Percentiles rank a stretch among this genome's conserved stretches.
Conservation (phyloP, 2,888 invertebrate species). For the Lasius platythorax region DNA sequence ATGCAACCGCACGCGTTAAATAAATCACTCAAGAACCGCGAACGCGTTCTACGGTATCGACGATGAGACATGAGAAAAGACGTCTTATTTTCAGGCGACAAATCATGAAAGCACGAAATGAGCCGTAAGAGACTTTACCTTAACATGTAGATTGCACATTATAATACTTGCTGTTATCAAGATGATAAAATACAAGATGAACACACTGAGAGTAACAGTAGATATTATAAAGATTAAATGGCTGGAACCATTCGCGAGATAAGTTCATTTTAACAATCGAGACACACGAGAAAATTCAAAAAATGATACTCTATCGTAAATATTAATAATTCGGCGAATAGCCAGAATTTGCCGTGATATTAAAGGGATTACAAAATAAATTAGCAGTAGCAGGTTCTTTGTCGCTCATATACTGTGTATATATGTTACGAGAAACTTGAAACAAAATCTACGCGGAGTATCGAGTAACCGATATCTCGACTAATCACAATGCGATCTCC, state of each 20-base stretch:
- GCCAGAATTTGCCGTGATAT: not conserved
- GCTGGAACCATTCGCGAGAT: conserved; percentile 29
- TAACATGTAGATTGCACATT: not conserved
- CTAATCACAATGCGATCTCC: not conserved
- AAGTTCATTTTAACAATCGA: not conserved
- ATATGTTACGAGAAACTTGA: not conserved
- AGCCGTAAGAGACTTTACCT: not conserved
- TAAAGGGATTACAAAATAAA: not conserved
- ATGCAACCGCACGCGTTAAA: conserved; percentile 49
- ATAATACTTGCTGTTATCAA: not conserved
- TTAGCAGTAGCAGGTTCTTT: not conserved
- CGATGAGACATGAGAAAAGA: conserved; percentile 14
- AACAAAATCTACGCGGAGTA: not conserved
- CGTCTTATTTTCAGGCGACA: conserved; percentile 6
- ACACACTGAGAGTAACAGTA: not conserved
- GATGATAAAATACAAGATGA: not conserved
- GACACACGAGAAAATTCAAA: not conserved
- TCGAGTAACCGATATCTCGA: conserved; percentile 1
- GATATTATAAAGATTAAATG: conserved; percentile 18
- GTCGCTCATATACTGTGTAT: not conserved
- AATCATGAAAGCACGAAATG: not conserved
- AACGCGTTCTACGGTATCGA: conserved; percentile 11
- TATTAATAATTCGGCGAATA: not conserved
- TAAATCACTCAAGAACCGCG: conserved; percentile 27
- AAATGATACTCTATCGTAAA: not conserved